Base-by-base conservation (phyloP, 64 coral and sea anemone genomes). In the Pocillopora damicornis region DNA sequence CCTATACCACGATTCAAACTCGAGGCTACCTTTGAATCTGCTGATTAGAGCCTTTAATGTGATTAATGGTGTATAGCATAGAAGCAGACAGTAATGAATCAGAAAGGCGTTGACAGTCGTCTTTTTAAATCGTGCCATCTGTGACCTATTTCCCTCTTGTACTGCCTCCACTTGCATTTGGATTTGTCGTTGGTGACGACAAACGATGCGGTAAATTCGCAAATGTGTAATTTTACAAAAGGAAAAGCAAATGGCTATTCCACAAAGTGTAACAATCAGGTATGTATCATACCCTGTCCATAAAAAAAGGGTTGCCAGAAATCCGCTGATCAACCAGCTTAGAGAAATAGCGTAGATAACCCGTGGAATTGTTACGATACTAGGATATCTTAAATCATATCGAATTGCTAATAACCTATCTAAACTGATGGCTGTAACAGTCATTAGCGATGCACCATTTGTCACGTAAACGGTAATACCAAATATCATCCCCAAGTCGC, bases 321-420 rank as follows among this genome's bases (percentile, higher is more conserved):
- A 76, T 18, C 75, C 37, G 16, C 75, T 45, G 15, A 18, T 20
- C 37, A 76, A 5, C 75, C 75, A 76, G 37, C 51, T 76, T 51
- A 76, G 36, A 6, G 75, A 14, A 15, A 76, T 42, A 51, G 18
- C 75, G 37, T 18, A 76, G 1, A 76, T 18, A 8, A 17, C 75
- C 51, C 75, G 75, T 38, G 16, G 75, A 18, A 76, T 18, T 18
- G 77, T 89, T 18, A 89, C 65, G 11, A 81, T 73, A 23, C 36
- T 36, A 11, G 37, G 58, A 60, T 89, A 89, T 71, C 88, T 77
- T 78, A 89, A 26, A 56, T 89, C 77, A 63, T 72, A 81, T 17
- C 67, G 34, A 71, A 89, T 56, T 26, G 88, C 88, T 73, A 89
- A 62, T 25, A 89, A 80, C 15, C 88, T 77, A 25, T 89, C 88